These are phyloP conservation scores for Hypomesus transpacificus DNA, from an alignment of 2,113 vertebrate genomes.

Conservation along the genomic window DNA sequence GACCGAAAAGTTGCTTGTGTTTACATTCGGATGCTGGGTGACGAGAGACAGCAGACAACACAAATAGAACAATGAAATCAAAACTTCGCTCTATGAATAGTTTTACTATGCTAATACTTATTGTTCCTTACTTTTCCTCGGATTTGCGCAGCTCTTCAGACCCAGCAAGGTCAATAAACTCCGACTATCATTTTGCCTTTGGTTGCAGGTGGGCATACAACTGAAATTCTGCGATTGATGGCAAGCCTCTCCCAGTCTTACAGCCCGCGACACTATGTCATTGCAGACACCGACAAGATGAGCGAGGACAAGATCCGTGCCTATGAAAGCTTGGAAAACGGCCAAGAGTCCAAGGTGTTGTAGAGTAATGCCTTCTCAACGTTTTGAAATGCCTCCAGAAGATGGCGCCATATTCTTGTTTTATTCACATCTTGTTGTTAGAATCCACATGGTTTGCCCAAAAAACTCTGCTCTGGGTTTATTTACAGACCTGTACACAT, in stretches of 20 bases:
- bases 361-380: no score
- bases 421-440: not conserved
- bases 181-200: not conserved
- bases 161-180: not conserved
- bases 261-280: conserved; percentile 82
- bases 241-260: conserved; percentile 77
- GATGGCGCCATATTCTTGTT: not conserved
- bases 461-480: no score
- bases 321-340: conserved; percentile 73
- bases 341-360: no score
- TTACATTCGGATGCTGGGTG: not conserved
- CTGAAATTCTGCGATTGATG: conserved; percentile 88
- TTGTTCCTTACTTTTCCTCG: not conserved
- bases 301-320: conserved; percentile 84
- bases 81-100: not conserved
- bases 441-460: no score
- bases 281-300: conserved; percentile 89
- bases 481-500: no score
- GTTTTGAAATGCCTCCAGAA: not conserved
- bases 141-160: no score
- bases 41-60: no score
- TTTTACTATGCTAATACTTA: not conserved
- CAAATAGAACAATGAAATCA: no score
- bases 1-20: not conserved
- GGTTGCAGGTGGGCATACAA: conserved; percentile 86